Percentiles rank a stretch among this genome's conserved stretches.
Conservation (phyloP, 2,113 vertebrate species). For the Apodemus speciosus region DNA sequence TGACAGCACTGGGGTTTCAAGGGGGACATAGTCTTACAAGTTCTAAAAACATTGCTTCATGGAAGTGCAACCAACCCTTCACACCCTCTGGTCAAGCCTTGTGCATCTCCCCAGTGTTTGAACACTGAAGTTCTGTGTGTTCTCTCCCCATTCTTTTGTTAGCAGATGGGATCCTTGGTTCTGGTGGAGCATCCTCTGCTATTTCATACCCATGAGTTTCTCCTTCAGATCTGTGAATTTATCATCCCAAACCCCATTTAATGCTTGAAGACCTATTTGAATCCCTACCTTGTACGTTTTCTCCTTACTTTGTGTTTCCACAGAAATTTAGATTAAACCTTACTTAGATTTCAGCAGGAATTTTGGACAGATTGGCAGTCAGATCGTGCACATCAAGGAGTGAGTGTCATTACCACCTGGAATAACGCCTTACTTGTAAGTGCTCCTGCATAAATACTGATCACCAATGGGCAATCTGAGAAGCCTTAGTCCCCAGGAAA, state of each 20-base stretch:
- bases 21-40: neutral
- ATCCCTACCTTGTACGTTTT: neutral
- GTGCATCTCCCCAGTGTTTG: neutral
- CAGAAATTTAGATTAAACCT: neutral
- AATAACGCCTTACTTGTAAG: neutral
- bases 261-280: neutral
- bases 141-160: neutral
- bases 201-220: neutral
- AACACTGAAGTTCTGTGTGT: neutral
- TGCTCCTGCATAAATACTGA: neutral
- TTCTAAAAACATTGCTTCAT: slow-evolving; percentile 7
- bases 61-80: neutral
- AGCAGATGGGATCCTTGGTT: neutral
- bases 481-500: neutral
- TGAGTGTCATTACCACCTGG: neutral
- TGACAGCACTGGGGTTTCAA: neutral
- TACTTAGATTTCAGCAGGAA: slow-evolving; percentile 16
- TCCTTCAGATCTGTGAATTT: slow-evolving; percentile 16
- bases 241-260: neutral
- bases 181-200: neutral
- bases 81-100: neutral
- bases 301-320: neutral
- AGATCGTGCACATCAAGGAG: neutral
- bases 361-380: neutral
- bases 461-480: neutral